These are phyloP conservation scores for Lepidocyrtinus sp. DNA, from an alignment of 2,888 invertebrate species.

Conservation along the genomic window DNA sequence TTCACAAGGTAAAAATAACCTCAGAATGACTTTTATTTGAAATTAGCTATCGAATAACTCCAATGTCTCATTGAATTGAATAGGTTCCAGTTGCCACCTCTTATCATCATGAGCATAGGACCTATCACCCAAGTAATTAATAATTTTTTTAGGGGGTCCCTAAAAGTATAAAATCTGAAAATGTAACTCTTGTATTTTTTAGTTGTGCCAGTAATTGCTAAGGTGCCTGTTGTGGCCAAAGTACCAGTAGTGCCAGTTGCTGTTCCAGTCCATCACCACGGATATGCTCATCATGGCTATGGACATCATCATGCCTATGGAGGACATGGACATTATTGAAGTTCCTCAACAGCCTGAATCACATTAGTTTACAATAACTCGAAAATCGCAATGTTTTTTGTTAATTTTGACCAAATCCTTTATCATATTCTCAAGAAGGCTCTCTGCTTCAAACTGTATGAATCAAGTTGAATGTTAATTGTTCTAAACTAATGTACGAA, in stretches of 20 bases:
- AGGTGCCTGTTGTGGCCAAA: slow-evolving; percentile 64
- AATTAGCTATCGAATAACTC: too few relatives aligned
- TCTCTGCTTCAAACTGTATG: too few relatives aligned
- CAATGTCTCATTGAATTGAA: too few relatives aligned
- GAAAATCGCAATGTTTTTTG: too few relatives aligned
- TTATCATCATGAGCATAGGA: slow-evolving; percentile 69
- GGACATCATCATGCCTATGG: slow-evolving; percentile 44
- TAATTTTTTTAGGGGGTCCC: background rate
- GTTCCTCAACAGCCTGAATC: too few relatives aligned
- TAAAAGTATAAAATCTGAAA: background rate
- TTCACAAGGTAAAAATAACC: too few relatives aligned
- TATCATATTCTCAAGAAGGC: too few relatives aligned
- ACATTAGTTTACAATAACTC: too few relatives aligned
- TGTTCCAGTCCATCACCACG: slow-evolving; percentile 51
- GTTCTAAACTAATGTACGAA: too few relatives aligned
- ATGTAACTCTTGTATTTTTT: background rate
- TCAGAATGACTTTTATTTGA: too few relatives aligned
- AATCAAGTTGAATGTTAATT: too few relatives aligned
- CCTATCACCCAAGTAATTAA: slow-evolving; percentile 65
- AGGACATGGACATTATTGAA: slow-evolving; percentile 54
- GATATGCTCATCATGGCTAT: slow-evolving; percentile 42
- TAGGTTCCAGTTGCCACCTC: slow-evolving; percentile 68
- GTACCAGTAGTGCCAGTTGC: slow-evolving; percentile 56
- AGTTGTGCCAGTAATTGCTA: slow-evolving; percentile 67
- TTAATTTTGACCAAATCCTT: too few relatives aligned